Conservation (phyloP, 1,140 invertebrate species). For the Glossosoma conforme region DNA sequence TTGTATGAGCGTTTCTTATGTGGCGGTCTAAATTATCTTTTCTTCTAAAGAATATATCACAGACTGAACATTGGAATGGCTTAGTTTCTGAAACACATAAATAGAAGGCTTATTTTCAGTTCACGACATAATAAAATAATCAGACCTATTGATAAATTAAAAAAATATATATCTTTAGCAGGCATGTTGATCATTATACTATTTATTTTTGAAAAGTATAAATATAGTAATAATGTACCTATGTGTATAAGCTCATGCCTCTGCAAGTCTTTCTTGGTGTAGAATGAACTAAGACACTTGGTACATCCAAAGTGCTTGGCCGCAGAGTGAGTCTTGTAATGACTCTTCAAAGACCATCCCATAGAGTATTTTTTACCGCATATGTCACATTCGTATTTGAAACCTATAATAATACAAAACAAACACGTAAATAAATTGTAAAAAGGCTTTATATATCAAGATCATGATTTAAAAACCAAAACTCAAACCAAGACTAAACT, state of each 20-base stretch:
- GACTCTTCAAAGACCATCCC: conserved; percentile 1
- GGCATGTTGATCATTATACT: background rate
- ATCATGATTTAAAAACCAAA: background rate
- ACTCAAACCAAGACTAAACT: background rate
- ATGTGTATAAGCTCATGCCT: conserved; percentile 13
- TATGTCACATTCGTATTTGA: conserved; percentile 5
- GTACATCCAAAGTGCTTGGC: conserved; percentile 2
- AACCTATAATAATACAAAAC: background rate
- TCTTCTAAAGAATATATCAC: conserved; percentile 12
- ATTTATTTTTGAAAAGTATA: background rate
- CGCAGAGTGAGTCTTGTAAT: conserved; percentile 6
- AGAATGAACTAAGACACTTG: conserved; percentile 4
- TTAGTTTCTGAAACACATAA: conserved; percentile 15
- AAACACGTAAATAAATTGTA: background rate
- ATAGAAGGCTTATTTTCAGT: background rate
- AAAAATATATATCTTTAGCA: background rate
- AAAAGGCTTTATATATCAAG: background rate
- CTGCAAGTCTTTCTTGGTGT: conserved; percentile 12
- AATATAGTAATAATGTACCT: background rate
- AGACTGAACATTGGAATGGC: conserved; percentile 10
- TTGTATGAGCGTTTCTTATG: conserved; percentile 11
- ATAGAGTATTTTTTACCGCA: conserved; percentile 14
- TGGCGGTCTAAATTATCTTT: conserved; percentile 20
- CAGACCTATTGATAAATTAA: background rate
- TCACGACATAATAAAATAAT: too few relatives aligned